Base-by-base conservation (phyloP, 2,888 invertebrate species). In the Argyra leucocephala region DNA sequence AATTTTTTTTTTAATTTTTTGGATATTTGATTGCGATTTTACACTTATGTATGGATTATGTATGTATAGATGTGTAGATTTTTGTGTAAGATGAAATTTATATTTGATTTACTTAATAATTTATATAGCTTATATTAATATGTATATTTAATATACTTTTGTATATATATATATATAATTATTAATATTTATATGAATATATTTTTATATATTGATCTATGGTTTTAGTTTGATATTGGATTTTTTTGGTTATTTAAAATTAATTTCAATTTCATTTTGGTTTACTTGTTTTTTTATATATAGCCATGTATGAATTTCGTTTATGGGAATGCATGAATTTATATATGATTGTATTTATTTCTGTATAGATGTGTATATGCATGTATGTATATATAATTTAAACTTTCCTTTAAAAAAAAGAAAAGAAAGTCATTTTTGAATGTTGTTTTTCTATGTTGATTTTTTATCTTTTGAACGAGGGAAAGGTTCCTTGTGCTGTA, bases 401-500 rank as follows among this genome's bases (percentile, higher is more conserved):
- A 10, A 10, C 3, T 15, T 37, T 37, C 12, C 12, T 37, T 37
- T 37, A 10, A 10, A 37, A 10, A 9, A 5, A 37, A 37, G 6
- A 37, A 10, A 37, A 37, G 37, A 37, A 37, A 37, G 48, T 48
- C 5, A 18, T 60, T 60, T 22, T 60, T 23, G 18, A 12, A 15
- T 23, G 62, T 62, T 22, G 5, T 22, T 22, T 10, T 31, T 61
- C 3, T 31, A 22, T 37, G 5, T 37, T 37, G 7, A 63, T 65
- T 48, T 36, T 64, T 64, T 57, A 26, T 64, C 63, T 36, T 61
- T 67, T 65, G 60, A 69, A 69, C 68, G 68, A 69, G 67, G 68
- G 67, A 69, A 64, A 66, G 68, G 67, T 69, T 69, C 68, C 68
- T 69, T 69, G 68, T 69, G 68, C 68, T 69, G 67, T 48, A 4